Evolutionary conservation across 1,140 invertebrate species (phyloP).

Genomic region (Branchinecta lindahli): DNA sequence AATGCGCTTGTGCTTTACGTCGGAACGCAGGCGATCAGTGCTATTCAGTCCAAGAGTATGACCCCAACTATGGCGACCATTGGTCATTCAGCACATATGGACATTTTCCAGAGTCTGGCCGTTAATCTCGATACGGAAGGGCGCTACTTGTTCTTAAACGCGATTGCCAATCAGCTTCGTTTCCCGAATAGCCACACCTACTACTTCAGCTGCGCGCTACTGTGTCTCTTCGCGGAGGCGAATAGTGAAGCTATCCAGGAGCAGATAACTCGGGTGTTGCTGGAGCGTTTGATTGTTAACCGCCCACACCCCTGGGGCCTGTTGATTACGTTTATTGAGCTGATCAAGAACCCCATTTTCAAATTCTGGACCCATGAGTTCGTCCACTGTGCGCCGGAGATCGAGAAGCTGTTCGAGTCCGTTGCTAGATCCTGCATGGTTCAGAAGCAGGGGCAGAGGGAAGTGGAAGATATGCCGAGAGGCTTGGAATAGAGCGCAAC

Average conservation of each 20-base stretch:
- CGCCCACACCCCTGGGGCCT: conserved; percentile 98
- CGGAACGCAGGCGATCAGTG: conserved; percentile 83
- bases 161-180: conserved; percentile 92
- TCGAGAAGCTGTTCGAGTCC: conserved; percentile 90
- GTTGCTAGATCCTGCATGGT: conserved; percentile 86
- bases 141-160: conserved; percentile 89
- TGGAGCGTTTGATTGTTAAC: conserved; percentile 94
- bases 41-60: conserved; percentile 68
- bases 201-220: conserved; percentile 92
- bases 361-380: conserved; percentile 99
- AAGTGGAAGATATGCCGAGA: conserved; percentile 14
- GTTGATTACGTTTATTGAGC: conserved; percentile 94
- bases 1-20: conserved; percentile 95
- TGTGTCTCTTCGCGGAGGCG: conserved; percentile 95
- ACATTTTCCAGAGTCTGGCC: conserved; percentile 97
- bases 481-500: too few relatives aligned
- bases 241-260: conserved; percentile 91
- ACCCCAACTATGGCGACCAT: conserved; percentile 91
- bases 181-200: conserved; percentile 99
- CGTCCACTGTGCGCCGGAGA: conserved; percentile 96
- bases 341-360: conserved; percentile 97
- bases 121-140: conserved; percentile 92
- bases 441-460: conserved; percentile 46
- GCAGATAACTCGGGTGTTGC: conserved; percentile 64
- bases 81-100: conserved; percentile 93